Evolutionary conservation across 2,113 vertebrate species (phyloP).

Genomic region (Canis aureus): DNA sequence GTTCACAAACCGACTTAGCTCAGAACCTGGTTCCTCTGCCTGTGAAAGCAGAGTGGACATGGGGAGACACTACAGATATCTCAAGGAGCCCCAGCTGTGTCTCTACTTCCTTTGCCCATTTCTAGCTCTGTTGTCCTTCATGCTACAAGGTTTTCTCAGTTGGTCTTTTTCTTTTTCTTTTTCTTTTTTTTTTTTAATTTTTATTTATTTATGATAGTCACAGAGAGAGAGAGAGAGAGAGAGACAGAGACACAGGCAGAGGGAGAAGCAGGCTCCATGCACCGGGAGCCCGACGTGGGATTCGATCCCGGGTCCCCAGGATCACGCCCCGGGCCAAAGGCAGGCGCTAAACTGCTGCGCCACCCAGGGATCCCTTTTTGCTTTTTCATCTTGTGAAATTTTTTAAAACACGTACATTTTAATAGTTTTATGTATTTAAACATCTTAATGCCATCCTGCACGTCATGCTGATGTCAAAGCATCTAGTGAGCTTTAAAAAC

Average conservation of each 20-base stretch:
- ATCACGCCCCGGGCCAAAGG: no score
- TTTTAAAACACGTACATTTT: not conserved
- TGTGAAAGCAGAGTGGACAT: not conserved
- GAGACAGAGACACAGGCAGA: no score
- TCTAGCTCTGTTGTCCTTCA: not conserved
- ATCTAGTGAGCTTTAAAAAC: not conserved
- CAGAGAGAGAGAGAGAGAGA: no score
- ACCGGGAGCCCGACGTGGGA: no score
- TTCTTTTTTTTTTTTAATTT: no score
- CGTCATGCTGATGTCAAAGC: not conserved
- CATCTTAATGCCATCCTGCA: not conserved
- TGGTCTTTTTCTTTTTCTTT: conserved; percentile 7
- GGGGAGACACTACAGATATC: not conserved
- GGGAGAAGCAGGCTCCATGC: no score
- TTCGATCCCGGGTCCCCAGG: no score
- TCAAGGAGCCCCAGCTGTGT: no score
- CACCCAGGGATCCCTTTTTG: no score
- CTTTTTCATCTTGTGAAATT: not conserved
- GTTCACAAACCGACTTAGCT: not conserved
- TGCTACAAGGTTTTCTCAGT: not conserved
- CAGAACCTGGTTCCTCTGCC: not conserved
- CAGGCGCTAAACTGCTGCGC: no score
- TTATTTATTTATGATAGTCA: no score
- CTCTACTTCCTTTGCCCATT: not conserved
- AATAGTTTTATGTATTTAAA: not conserved